Evolutionary conservation across 2,888 invertebrate species (phyloP).

Genomic region (Andrena hattorfiana): DNA sequence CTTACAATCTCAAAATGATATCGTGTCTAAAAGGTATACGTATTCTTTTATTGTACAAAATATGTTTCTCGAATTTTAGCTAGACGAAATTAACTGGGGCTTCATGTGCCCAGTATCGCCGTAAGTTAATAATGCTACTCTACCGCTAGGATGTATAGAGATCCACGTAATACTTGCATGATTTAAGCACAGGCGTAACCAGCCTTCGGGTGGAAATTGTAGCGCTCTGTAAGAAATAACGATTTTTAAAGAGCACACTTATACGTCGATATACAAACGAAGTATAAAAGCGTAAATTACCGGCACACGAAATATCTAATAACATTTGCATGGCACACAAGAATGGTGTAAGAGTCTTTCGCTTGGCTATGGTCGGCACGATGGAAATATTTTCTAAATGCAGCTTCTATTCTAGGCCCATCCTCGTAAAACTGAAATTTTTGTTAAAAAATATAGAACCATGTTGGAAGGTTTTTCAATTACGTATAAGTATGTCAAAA

Average conservation of each 20-base stretch:
- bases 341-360: slow-evolving; percentile 93
- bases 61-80: slow-evolving; percentile 46
- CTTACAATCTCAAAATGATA: neutral
- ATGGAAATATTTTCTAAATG: slow-evolving; percentile 96
- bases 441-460: neutral
- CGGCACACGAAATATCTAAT: slow-evolving; percentile 97
- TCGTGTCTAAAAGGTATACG: slow-evolving; percentile 14
- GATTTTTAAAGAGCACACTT: neutral
- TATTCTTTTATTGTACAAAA: slow-evolving; percentile 26
- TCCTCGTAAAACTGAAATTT: slow-evolving; percentile 94
- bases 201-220: slow-evolving; percentile 98
- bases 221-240: slow-evolving; percentile 89
- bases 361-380: slow-evolving; percentile 93
- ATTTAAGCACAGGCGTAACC: slow-evolving; percentile 96
- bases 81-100: slow-evolving; percentile 87
- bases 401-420: slow-evolving; percentile 97
- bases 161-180: slow-evolving; percentile 98
- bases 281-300: slow-evolving; percentile 84
- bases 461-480: neutral
- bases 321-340: slow-evolving; percentile 99
- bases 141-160: slow-evolving; percentile 93
- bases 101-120: slow-evolving; percentile 97
- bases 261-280: neutral
- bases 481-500: slow-evolving; percentile 52
- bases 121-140: slow-evolving; percentile 92